Base-by-base conservation (phyloP, 2,113 vertebrate genomes). In the Malaclemys terrapin region DNA sequence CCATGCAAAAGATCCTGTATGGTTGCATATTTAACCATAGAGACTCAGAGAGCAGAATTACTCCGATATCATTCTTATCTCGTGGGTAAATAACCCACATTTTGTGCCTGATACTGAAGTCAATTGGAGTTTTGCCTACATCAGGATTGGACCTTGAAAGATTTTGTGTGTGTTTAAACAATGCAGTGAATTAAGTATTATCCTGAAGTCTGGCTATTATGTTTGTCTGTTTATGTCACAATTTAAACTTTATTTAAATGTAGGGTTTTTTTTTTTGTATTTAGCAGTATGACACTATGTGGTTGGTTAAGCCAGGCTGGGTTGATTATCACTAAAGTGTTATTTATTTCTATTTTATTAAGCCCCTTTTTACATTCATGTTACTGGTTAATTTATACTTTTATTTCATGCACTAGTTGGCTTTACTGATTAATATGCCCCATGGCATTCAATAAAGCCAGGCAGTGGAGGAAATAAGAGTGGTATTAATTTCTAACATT, bases 401-500 rank as follows among this genome's bases (percentile, higher is more conserved):
- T 98, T 99, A 98, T 98, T 99, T 98, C 98, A 98, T 98, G 98
- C 98, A 98, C 98, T 98, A 97, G 98, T 99, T 98, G 98, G 98
- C 98, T 98, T 98, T 98, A 98, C 98, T 98, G 98, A 98, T 98
- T 99, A 98, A 98, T 98, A 98, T 99, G 98, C 98, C 98, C 98
- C 98, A 97, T 98, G 98, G 98, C 98, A 98, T 98, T 98, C 98
- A 98, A 98, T 98, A 99, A 98, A 98, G 97, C 97, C 96, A 98
- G 97, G 96, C 98, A 96, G 97, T 97, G 96, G 98, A 98, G 98
- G 98, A 98, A 98, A 98, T 98, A 98, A 98, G 98, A 98, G 97
- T 98, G 98, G 97, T 98, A 99, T 98, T 98, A 98, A 98, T 98
- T 98, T 98, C 98, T 98, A 98, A 98, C 98, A 98, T 98, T 98